Percentiles rank a stretch among this genome's conserved stretches.
Evolutionary conservation across 2,113 vertebrate genomes (phyloP).

Genomic region (Xerus inauris): DNA sequence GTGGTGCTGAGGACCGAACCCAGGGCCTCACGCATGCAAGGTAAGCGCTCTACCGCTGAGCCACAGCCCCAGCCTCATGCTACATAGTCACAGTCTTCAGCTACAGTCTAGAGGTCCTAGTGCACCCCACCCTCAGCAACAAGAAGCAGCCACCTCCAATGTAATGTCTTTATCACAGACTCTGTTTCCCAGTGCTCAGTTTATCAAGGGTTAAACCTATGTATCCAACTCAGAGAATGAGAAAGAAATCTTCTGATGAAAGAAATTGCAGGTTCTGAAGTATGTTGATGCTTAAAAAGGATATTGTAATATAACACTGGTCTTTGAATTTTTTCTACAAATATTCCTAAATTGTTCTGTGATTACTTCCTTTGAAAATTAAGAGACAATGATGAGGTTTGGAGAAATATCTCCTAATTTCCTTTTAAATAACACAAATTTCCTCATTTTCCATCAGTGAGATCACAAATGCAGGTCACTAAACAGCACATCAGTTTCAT

Average conservation of each 20-base stretch:
- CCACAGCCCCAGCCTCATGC: too few relatives aligned
- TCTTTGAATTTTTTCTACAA: constrained; percentile 58
- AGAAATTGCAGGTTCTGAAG: constrained; percentile 61
- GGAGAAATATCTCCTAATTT: constrained; percentile 30
- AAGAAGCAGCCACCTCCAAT: neutral
- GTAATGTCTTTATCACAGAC: neutral
- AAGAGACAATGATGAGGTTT: constrained; percentile 61
- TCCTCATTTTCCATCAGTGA: constrained; percentile 44
- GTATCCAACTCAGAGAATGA: neutral
- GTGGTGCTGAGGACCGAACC: too few relatives aligned
- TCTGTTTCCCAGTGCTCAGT: neutral
- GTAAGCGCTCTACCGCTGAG: too few relatives aligned
- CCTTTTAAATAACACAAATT: constrained; percentile 14
- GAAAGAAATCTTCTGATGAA: constrained; percentile 58
- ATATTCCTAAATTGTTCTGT: constrained; percentile 63
- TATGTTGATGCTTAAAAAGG: constrained; percentile 47
- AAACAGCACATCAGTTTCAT: neutral
- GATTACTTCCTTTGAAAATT: constrained; percentile 65
- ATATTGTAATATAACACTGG: constrained; percentile 33
- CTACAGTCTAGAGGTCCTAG: neutral
- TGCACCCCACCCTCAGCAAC: neutral
- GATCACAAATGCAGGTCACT: neutral
- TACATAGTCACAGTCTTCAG: neutral
- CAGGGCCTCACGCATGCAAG: too few relatives aligned
- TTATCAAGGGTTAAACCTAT: constrained; percentile 59